Evolutionary conservation across 2,797 vertebrate species (phyloP), one percentile per base, ranked within the genome.

Genomic region (Gila robusta): DNA sequence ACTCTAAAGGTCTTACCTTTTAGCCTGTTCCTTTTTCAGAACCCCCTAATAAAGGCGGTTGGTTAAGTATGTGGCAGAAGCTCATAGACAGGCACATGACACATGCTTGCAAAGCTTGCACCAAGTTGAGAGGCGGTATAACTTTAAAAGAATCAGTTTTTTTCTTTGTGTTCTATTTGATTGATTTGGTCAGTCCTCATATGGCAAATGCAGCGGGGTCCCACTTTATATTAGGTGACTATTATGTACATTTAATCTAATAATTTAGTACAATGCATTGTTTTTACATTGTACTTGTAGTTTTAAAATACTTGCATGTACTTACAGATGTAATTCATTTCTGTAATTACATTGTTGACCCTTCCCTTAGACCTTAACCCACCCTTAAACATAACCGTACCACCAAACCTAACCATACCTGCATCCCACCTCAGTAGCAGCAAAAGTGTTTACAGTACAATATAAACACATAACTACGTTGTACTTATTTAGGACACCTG

Each of bases 41-140:
- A 44, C 28, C 37, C 52, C 64, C 44, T 28, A 74, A 14, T 76
- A 70, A 82, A 83, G 28, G 70, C 8, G 44, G 59, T 74, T 44
- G 82, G 59, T 67, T 86, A 76, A 73, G 85, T 66, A 23, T 64
- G 52, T 64, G 28, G 44, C 71, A 74, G 21, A 79, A 59, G 74
- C 28, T 83, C 64, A 72, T 41, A 87, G 79, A 80, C 80, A 83
- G 72, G 59, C 66, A 83, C 85, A 84, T 74, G 49, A 81, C 81
- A 87, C 54, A 83, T 79, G 79, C 86, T 83, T 82, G 74, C 71
- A 87, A 83, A 80, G 81, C 82, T 83, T 84, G 69, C 86, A 87
- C 82, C 39, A 76, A 70, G 82, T 74, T 62, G 83, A 85, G 74
- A 85, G 74, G 64, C 49, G 12, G 52, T 71, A 84, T 44, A 91